A percentile compares a stretch with the other conserved stretches of the same genome.
phyloP scores from a whole-genome alignment of 2,113 vertebrate genomes.

The Paratilapia polleni region DNA sequence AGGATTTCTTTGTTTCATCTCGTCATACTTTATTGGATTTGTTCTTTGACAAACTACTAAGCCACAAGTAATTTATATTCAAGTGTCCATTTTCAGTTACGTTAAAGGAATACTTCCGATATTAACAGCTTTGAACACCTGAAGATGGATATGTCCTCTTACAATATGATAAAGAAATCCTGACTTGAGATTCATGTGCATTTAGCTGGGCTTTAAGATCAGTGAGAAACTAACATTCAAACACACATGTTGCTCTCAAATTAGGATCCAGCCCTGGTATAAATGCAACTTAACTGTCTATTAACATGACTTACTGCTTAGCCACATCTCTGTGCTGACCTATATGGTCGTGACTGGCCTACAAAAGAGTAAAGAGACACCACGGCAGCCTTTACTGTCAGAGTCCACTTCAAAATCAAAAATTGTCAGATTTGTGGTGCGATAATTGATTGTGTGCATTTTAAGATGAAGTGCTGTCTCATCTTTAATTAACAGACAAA shows the following conservation, averaged over 20 bases:
- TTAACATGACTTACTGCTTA: slow-evolving; percentile 37
- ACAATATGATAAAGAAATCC: slow-evolving; percentile 52
- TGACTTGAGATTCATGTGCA: slow-evolving; percentile 65
- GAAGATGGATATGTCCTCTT: slow-evolving; percentile 59
- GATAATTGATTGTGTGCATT: neutral
- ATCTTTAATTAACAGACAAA: slow-evolving; percentile 10
- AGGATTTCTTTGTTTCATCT: slow-evolving; percentile 81
- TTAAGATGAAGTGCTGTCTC: slow-evolving; percentile 21
- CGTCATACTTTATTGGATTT: slow-evolving; percentile 75
- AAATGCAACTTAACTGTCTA: slow-evolving; percentile 48
- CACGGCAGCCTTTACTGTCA: slow-evolving; percentile 39
- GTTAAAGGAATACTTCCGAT: slow-evolving; percentile 59
- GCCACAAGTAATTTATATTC: slow-evolving; percentile 68
- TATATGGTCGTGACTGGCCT: slow-evolving; percentile 57
- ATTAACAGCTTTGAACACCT: slow-evolving; percentile 72
- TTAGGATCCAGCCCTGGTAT: slow-evolving; percentile 65
- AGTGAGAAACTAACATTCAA: slow-evolving; percentile 73
- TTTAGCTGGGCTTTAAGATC: slow-evolving; percentile 68
- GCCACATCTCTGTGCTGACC: slow-evolving; percentile 55
- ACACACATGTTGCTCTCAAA: slow-evolving; percentile 67
- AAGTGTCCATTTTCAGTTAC: slow-evolving; percentile 63
- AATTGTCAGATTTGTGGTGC: slow-evolving; percentile 56
- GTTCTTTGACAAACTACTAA: slow-evolving; percentile 69
- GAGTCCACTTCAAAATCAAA: slow-evolving; percentile 65
- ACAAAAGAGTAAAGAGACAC: slow-evolving; percentile 44